Evolutionary conservation across 2,113 vertebrate species (phyloP).

Genomic region (Pomatostomus ruficeps): DNA sequence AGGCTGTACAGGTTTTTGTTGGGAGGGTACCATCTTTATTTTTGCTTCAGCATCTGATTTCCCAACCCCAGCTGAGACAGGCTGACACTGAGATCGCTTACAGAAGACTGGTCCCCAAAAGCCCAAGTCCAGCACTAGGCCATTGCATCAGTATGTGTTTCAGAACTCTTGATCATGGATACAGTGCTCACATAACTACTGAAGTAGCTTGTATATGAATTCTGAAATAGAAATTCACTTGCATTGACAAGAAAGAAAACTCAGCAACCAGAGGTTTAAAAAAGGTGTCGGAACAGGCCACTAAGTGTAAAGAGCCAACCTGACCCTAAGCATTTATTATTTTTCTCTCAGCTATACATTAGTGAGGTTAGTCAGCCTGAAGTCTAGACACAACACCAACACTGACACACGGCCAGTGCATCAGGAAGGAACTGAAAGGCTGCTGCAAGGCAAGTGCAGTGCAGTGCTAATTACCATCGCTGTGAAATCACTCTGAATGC

Average conservation of each 20-base stretch:
- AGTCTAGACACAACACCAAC: neutral
- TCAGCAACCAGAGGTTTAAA: neutral
- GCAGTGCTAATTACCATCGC: neutral
- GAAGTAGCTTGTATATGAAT: neutral
- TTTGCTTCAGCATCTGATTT: neutral
- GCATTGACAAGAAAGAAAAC: neutral
- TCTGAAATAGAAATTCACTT: neutral
- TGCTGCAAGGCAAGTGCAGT: neutral
- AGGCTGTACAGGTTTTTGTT: neutral
- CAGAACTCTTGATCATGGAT: neutral
- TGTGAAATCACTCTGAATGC: neutral
- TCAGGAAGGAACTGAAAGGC: neutral
- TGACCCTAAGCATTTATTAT: neutral
- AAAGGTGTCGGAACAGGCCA: neutral
- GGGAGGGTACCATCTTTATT: too few species aligned
- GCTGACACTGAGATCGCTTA: accelerated
- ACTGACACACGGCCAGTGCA: neutral
- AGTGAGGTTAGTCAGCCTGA: neutral
- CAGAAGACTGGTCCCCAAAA: neutral
- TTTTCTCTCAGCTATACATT: neutral
- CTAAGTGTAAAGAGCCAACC: neutral
- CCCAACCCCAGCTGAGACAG: neutral
- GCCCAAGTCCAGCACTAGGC: neutral
- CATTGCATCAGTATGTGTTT: neutral
- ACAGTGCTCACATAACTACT: neutral